These are phyloP conservation scores for Myripristis jacobus DNA, from an alignment of 2,797 vertebrate species.

Conservation along the genomic window DNA sequence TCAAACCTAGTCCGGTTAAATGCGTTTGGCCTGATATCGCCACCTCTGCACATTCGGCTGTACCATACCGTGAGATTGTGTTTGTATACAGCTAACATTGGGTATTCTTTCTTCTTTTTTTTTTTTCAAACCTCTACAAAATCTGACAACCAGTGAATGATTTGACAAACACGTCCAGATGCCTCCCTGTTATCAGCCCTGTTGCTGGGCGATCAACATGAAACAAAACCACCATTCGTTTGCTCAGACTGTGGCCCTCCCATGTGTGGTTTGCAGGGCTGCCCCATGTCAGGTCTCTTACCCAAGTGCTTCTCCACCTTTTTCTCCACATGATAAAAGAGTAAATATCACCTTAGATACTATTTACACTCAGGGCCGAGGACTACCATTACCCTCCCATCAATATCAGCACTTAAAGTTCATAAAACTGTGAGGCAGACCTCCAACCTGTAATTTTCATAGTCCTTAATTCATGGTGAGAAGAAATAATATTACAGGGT, in stretches of 20 bases:
- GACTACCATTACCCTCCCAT: conserved; percentile 83
- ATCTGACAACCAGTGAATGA: background rate
- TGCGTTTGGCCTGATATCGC: background rate
- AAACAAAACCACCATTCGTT: conserved; percentile 9
- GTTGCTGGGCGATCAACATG: conserved; percentile 15
- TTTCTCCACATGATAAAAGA: conserved; percentile 66
- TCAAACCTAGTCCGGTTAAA: background rate
- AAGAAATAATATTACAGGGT: conserved; percentile 84
- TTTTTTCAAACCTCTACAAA: background rate
- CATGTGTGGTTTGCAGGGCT: conserved; percentile 2
- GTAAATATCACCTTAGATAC: conserved; percentile 80
- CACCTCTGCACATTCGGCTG: too few species aligned
- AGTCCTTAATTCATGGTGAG: conserved; percentile 81
- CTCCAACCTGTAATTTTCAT: conserved; percentile 82
- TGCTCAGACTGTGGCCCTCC: conserved; percentile 36
- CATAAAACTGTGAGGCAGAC: conserved; percentile 75
- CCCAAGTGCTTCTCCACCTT: conserved; percentile 51
- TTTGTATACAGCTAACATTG: background rate
- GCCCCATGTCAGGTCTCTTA: conserved; percentile 33
- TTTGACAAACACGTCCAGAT: conserved; percentile 2
- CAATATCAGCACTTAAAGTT: conserved; percentile 84
- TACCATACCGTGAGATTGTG: background rate
- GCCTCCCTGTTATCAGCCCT: conserved; percentile 8
- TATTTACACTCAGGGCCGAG: conserved; percentile 82
- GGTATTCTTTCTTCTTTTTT: too few species aligned